Evolutionary conservation across 2,888 invertebrate genomes (phyloP).

Genomic region (Luperina testacea): DNA sequence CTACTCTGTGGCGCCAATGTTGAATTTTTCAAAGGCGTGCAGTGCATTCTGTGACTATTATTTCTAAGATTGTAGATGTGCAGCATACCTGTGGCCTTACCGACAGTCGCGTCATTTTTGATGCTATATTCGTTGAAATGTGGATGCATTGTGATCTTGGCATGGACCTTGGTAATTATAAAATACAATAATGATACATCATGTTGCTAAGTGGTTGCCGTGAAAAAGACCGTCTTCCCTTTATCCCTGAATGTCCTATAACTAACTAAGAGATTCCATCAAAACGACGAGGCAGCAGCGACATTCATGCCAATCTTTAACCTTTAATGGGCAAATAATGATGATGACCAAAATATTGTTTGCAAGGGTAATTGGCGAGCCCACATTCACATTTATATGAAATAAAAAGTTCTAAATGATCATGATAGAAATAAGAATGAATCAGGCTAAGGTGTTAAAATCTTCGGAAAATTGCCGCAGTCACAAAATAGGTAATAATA

Average conservation of each 20-base stretch:
- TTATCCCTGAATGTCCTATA: neutral
- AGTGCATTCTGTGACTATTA: neutral
- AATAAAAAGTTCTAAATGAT: conserved; percentile 1
- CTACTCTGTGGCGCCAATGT: neutral
- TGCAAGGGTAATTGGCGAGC: neutral
- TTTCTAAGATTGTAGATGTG: conserved; percentile 41
- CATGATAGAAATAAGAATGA: neutral
- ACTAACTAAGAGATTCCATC: neutral
- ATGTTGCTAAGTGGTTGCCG: neutral
- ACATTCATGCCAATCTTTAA: neutral
- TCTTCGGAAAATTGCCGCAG: conserved; percentile 5
- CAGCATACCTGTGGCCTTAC: conserved; percentile 67
- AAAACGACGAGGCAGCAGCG: neutral
- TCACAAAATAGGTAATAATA: conserved; percentile 7
- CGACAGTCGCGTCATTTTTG: conserved; percentile 72
- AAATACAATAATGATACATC: neutral
- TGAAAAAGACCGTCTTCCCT: neutral
- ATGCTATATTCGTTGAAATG: conserved; percentile 70
- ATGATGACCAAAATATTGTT: neutral
- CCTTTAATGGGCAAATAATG: neutral
- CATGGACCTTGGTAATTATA: conserved; percentile 73
- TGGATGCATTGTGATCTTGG: conserved; percentile 67
- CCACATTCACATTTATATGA: neutral
- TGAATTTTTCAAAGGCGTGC: neutral
- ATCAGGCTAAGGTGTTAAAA: conserved; percentile 6